Evolutionary conservation across 2,113 vertebrate species (phyloP).

Genomic region (Dipodomys ordii): DNA sequence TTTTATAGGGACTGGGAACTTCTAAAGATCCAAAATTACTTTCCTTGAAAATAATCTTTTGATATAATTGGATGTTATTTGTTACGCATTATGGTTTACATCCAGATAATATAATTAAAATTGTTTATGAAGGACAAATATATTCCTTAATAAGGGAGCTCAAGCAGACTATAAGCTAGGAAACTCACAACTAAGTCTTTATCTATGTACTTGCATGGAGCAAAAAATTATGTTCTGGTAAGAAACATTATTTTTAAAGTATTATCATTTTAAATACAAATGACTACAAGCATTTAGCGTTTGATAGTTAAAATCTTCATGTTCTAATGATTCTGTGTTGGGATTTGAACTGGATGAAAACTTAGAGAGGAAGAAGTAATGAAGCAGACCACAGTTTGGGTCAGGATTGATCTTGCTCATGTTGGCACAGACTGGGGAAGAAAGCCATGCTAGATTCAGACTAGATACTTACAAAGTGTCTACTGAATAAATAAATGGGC

Average conservation of each 20-base stretch:
- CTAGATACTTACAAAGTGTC: not conserved
- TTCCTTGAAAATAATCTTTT: not conserved
- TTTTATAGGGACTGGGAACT: not conserved
- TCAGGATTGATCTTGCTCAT: not conserved
- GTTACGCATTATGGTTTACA: not conserved
- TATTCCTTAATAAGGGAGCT: not conserved
- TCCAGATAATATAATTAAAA: not conserved
- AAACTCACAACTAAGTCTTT: not conserved
- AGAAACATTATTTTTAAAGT: not conserved
- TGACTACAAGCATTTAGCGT: not conserved
- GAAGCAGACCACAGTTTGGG: not conserved
- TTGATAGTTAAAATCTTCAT: not conserved
- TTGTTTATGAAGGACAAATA: slow-evolving; percentile 1
- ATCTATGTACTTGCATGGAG: not conserved
- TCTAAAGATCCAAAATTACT: not conserved
- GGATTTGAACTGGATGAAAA: not conserved
- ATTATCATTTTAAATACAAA: not conserved
- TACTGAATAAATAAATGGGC: not conserved
- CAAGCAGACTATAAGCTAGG: not conserved
- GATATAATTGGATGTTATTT: not conserved
- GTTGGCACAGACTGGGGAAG: not conserved
- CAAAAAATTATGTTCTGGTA: not conserved
- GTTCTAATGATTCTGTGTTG: not conserved
- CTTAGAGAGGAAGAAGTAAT: not conserved
- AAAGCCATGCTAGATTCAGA: not conserved